These are phyloP conservation scores for Dipodomys merriami DNA, from an alignment of 2,113 vertebrate genomes.

Conservation along the genomic window DNA sequence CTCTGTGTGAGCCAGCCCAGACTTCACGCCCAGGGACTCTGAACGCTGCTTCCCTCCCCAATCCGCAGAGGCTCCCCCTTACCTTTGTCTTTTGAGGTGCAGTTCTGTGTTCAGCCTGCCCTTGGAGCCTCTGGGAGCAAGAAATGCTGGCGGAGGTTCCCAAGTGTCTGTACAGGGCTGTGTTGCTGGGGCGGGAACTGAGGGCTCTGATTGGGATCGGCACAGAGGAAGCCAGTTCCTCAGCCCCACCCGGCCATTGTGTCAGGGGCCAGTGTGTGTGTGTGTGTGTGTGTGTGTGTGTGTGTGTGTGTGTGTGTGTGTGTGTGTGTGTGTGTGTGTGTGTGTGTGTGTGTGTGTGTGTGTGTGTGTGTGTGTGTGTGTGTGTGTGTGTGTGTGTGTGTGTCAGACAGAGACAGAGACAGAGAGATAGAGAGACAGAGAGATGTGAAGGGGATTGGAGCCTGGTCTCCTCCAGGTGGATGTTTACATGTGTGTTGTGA, in stretches of 20 bases:
- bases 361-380: neutral
- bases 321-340: neutral
- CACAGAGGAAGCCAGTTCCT: constrained; percentile 76
- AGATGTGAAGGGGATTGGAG: neutral
- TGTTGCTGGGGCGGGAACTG: constrained; percentile 61
- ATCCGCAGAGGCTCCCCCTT: neutral
- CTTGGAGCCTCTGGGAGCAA: constrained; percentile 40
- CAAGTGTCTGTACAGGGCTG: neutral
- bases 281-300: neutral
- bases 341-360: neutral
- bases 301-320: neutral
- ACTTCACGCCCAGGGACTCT: neutral
- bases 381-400: neutral
- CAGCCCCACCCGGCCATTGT: constrained; percentile 79
- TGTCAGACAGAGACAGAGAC: neutral
- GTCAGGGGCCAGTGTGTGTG: neutral
- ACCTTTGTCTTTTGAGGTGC: constrained; percentile 62
- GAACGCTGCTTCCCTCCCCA: neutral
- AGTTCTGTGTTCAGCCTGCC: constrained; percentile 62
- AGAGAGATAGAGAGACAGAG: neutral
- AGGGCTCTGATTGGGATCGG: constrained; percentile 75
- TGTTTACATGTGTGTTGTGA: neutral
- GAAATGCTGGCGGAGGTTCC: neutral
- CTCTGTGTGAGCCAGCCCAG: neutral
- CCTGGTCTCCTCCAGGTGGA: neutral